phyloP scores from a whole-genome alignment of 2,113 vertebrate genomes.

The Prunella himalayana region DNA sequence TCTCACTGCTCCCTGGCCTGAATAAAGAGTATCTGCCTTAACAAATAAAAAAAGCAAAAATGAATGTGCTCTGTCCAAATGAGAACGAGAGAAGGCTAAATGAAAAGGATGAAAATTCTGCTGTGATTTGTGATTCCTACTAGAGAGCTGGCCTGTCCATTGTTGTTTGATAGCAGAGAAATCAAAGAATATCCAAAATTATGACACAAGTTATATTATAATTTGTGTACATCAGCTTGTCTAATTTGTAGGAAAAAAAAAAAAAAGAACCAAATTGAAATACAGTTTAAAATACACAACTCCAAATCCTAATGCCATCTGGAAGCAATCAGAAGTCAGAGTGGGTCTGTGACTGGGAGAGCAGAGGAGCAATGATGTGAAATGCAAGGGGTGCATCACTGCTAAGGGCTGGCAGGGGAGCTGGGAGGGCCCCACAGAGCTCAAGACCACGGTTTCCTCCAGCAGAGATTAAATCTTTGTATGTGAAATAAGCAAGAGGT shows the following conservation, averaged over 20 bases:
- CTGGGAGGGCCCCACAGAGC: neutral
- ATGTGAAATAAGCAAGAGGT: neutral
- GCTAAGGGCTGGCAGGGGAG: fast-evolving
- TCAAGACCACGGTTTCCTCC: neutral
- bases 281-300: neutral
- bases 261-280: neutral
- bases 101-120: neutral
- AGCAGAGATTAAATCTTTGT: neutral
- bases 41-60: neutral
- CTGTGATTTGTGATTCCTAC: neutral
- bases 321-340: neutral
- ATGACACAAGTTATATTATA: neutral
- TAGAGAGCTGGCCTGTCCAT: neutral
- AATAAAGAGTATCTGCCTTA: neutral
- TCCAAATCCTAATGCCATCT: neutral
- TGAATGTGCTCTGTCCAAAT: neutral
- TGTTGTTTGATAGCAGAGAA: neutral
- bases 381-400: neutral
- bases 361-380: neutral
- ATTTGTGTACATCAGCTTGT: neutral
- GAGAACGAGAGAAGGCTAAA: neutral
- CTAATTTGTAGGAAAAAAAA: neutral
- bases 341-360: neutral
- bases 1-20: neutral
- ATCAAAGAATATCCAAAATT: neutral